Evolutionary conservation across 2,113 vertebrate genomes (phyloP).

Genomic region (Lagopus muta): DNA sequence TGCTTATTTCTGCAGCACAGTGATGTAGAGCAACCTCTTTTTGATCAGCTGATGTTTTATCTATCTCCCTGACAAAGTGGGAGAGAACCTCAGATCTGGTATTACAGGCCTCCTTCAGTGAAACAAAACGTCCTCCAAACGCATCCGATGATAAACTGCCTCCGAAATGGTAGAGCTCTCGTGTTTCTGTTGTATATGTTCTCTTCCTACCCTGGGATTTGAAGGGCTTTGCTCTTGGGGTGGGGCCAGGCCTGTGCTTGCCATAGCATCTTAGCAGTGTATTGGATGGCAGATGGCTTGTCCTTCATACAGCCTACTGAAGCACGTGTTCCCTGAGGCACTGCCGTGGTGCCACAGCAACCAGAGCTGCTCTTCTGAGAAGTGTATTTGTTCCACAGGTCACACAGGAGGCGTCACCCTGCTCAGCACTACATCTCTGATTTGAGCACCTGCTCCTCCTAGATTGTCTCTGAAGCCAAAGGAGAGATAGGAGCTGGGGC

Average conservation of each 20-base stretch:
- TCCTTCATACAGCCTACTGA: rapidly evolving
- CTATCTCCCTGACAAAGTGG: rapidly evolving
- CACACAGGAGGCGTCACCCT: not conserved
- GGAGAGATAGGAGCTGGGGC: not conserved
- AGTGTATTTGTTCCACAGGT: not conserved
- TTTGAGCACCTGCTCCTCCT: not conserved
- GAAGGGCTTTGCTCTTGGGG: not conserved
- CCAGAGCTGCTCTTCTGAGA: not conserved
- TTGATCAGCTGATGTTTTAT: not conserved
- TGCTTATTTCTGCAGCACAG: not conserved
- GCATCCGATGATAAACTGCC: not conserved
- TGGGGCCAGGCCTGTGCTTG: not conserved
- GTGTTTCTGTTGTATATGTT: not conserved
- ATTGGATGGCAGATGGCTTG: rapidly evolving
- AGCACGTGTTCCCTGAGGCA: not conserved
- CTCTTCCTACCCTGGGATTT: not conserved
- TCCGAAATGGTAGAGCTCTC: not conserved
- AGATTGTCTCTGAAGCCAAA: rapidly evolving
- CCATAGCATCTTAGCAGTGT: not conserved
- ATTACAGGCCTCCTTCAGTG: not conserved
- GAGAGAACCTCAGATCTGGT: not conserved
- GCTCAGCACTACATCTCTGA: not conserved
- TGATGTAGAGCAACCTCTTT: not conserved
- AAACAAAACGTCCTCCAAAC: not conserved
- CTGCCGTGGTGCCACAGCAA: not conserved